Conservation (phyloP, 2,888 invertebrate species). For the Cerastis rubricosa region DNA sequence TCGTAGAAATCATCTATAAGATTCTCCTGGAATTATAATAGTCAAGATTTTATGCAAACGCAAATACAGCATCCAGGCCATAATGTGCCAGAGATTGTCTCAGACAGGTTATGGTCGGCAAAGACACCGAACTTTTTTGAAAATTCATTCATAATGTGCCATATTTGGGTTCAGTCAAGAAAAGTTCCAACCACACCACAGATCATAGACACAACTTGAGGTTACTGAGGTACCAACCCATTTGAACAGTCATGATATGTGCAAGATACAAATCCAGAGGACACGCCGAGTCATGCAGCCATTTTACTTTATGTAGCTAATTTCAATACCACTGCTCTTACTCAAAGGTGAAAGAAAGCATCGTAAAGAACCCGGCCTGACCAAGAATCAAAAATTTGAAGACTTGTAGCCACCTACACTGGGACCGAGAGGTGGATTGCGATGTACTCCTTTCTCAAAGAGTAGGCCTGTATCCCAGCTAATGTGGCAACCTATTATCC, state of each 20-base stretch:
- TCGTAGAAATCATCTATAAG: constrained; percentile 92
- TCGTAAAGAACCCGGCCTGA: too few species aligned
- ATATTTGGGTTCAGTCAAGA: too few species aligned
- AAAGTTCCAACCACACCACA: too few species aligned
- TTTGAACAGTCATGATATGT: not conserved
- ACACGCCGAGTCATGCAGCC: too few species aligned
- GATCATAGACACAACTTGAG: not conserved
- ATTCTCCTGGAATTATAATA: constrained; percentile 79
- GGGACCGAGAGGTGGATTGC: not conserved
- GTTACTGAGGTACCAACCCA: not conserved
- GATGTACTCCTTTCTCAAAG: not conserved
- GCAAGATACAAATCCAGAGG: not conserved
- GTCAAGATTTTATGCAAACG: not conserved
- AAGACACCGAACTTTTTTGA: too few species aligned
- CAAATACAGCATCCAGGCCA: not conserved
- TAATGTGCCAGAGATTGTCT: not conserved
- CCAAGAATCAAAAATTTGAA: not conserved
- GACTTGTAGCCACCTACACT: not conserved
- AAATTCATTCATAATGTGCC: too few species aligned
- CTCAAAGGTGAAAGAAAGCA: not conserved
- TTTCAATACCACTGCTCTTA: not conserved
- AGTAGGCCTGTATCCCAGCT: not conserved
- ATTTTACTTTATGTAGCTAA: not conserved
- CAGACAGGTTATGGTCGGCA: too few species aligned
- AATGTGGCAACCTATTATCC: constrained; percentile 14